A percentile compares a stretch with the other conserved stretches of the same genome.
phyloP scores from a whole-genome alignment of 2,888 invertebrate species.

The Philereme vetulata region DNA sequence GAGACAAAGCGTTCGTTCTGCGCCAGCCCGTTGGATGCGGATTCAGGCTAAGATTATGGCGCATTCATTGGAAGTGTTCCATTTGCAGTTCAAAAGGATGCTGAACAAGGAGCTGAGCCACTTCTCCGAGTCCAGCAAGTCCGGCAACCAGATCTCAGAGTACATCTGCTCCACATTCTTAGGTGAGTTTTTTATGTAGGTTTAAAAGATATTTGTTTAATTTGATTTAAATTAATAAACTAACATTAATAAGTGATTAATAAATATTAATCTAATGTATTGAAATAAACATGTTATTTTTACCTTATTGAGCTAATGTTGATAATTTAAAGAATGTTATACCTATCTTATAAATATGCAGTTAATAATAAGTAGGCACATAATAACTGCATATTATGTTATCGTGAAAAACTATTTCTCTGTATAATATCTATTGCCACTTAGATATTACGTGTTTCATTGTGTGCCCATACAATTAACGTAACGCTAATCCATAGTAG shows the following conservation, averaged over 20 bases:
- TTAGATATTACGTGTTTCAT: neutral
- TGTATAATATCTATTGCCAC: neutral
- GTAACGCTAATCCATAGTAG: slow-evolving; percentile 3
- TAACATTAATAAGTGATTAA: too few relatives aligned
- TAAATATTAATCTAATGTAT: too few relatives aligned
- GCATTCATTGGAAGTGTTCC: slow-evolving; percentile 75
- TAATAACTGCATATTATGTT: too few relatives aligned
- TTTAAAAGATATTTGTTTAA: too few relatives aligned
- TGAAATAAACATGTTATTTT: too few relatives aligned
- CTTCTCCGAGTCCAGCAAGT: slow-evolving; percentile 99
- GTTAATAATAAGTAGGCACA: too few relatives aligned
- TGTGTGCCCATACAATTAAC: slow-evolving; percentile 8
- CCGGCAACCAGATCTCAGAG: slow-evolving; percentile 99
- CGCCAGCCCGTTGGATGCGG: slow-evolving; percentile 68
- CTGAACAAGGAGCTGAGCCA: slow-evolving; percentile 99
- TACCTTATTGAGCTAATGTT: too few relatives aligned
- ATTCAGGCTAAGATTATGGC: slow-evolving; percentile 69
- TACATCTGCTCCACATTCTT: slow-evolving; percentile 99
- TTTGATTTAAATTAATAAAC: too few relatives aligned
- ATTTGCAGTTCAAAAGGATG: slow-evolving; percentile 98
- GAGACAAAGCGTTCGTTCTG: slow-evolving; percentile 68
- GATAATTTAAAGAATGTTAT: too few relatives aligned
- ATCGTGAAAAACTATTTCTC: neutral
- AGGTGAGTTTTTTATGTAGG: slow-evolving; percentile 86
- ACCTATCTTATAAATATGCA: too few relatives aligned